Conservation (phyloP, 2,888 invertebrate genomes). For the Norana najaformis region DNA sequence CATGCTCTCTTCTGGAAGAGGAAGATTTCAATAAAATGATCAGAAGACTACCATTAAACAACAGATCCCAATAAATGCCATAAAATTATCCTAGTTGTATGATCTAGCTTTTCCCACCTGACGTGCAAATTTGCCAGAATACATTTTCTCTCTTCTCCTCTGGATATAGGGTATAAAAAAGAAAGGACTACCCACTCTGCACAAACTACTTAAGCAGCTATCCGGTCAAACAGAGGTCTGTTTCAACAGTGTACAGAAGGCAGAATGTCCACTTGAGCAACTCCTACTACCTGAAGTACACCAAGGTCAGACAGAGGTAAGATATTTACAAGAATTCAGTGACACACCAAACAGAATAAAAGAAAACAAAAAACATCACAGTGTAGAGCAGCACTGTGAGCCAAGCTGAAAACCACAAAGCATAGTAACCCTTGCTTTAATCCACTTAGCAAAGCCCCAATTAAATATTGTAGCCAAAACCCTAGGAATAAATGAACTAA, state of each 20-base stretch:
- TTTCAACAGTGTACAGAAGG: neutral
- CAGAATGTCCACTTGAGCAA: constrained; percentile 5
- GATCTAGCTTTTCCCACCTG: too few relatives aligned
- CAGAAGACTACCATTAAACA: too few relatives aligned
- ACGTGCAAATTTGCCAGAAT: too few relatives aligned
- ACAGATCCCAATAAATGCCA: too few relatives aligned
- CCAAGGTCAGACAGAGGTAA: neutral
- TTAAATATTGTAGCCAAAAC: neutral
- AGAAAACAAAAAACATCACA: neutral
- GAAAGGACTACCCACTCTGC: neutral
- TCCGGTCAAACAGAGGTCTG: constrained; percentile 4
- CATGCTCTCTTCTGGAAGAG: too few relatives aligned
- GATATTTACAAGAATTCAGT: neutral
- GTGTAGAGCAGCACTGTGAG: neutral
- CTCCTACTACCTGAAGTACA: neutral
- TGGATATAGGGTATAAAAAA: too few relatives aligned
- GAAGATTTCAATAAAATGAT: too few relatives aligned
- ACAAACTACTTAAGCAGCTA: neutral
- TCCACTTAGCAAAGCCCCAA: neutral
- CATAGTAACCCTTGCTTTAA: neutral
- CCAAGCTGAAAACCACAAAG: too few relatives aligned
- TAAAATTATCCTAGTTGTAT: too few relatives aligned
- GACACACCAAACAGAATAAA: neutral
- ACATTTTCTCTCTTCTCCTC: too few relatives aligned
- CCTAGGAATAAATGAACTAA: neutral